Evolutionary conservation across 2,888 invertebrate genomes (phyloP), one percentile per base, ranked within the genome.

Genomic region (Pyrrhia umbra): DNA sequence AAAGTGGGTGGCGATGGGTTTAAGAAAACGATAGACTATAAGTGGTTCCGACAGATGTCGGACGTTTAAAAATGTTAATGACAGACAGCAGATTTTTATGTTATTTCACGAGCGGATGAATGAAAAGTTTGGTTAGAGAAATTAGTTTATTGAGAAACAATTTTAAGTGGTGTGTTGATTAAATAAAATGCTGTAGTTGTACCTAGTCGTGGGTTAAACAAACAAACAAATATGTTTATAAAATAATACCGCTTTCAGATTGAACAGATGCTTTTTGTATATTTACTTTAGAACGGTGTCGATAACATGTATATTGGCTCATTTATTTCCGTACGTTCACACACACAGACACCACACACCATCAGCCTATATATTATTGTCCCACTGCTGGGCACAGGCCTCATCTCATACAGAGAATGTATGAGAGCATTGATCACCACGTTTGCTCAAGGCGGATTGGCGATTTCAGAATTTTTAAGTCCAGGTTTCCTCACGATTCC

Each of bases 41-140:
- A 68, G 69, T 70, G 69, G 37, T 68, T 30, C 46, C 15, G 45
- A 75, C 45, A 60, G 37, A 51, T 68, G 75, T 37, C 15, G 39
- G 54, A 40, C 15, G n/a, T 13, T 40, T 25, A 25, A 47, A 37
- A 49, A 50, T 34, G 6, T 25, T 23, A 30, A 39, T 39, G 34
- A 34, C 15, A 47, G 34, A 34, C 15, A 47, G 27, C 15, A 51
- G 40, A 39, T 47, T 50, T 51, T 34, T 39, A 52, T 66, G 18
- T 64, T 51, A 2, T 23, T 42, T n/a, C 50, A 39, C 8, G 34
- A 21, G 6, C 15, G 18, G 39, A 56, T 25, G 13, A 34, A 34
- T 16, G 40, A 45, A 43, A 9, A 40, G 25, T 40, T 49, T 49
- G 6, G 23, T 10, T 9, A 8, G 4, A 20, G 5, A 39, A 18